These are phyloP conservation scores for Parauchenoglanis punctatus DNA, from an alignment of 2,797 vertebrate species.

Conservation along the genomic window DNA sequence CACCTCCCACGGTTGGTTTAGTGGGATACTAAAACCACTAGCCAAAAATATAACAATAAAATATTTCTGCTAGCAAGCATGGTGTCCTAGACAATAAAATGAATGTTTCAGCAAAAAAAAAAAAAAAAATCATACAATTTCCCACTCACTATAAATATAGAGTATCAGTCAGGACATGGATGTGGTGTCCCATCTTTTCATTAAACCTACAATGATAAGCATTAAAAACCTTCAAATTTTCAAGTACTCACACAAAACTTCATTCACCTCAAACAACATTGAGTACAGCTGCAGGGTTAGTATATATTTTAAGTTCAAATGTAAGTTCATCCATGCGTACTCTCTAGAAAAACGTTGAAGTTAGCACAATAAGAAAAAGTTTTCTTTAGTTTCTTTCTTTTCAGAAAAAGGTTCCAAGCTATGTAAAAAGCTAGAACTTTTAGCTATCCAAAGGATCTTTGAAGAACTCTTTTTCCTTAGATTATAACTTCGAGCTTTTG, in stretches of 20 bases:
- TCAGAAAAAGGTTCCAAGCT: not conserved
- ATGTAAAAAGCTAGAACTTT: not conserved
- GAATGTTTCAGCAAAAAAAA: not conserved
- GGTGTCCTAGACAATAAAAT: not conserved
- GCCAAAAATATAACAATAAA: constrained; percentile 11
- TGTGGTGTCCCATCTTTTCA: not conserved
- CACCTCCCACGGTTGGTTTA: not conserved
- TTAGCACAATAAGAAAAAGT: not conserved
- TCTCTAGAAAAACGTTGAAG: not conserved
- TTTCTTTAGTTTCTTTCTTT: not conserved
- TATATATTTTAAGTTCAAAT: not conserved
- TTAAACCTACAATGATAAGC: not conserved
- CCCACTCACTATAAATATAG: not conserved
- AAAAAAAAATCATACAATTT: not conserved
- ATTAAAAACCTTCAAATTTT: not conserved
- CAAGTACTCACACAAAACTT: not conserved
- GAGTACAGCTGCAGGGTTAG: not conserved
- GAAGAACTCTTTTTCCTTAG: not conserved
- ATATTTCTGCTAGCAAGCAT: constrained; percentile 4
- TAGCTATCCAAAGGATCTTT: not conserved
- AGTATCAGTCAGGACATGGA: not conserved
- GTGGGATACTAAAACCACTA: not conserved
- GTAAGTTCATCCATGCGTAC: not conserved
- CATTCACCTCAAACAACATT: too few relatives aligned
- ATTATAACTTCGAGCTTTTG: not conserved